phyloP scores from a whole-genome alignment of 2,888 invertebrate species.

The Pristionchus arcanus region DNA sequence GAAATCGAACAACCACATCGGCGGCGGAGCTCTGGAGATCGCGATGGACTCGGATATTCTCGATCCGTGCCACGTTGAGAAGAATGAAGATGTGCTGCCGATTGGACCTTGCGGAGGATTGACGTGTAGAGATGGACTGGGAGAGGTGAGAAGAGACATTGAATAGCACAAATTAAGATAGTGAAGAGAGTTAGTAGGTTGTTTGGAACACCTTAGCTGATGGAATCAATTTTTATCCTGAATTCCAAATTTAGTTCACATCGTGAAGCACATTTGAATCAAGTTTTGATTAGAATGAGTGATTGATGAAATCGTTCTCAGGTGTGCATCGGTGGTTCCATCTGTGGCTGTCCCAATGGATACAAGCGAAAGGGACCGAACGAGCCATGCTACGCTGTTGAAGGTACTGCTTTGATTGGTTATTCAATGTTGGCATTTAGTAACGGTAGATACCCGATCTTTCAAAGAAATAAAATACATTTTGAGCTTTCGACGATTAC shows the following conservation, averaged over 20 bases:
- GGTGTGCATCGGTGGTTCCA: constrained; percentile 75
- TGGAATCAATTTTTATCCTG: no score
- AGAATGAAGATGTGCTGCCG: constrained; percentile 57
- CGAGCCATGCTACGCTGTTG: constrained; percentile 75
- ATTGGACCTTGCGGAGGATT: constrained; percentile 73
- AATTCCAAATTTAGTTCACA: not conserved
- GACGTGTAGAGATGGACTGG: constrained; percentile 71
- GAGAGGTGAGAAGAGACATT: constrained; percentile 44
- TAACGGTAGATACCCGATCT: no score
- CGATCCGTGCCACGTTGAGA: constrained; percentile 72
- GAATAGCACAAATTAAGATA: not conserved
- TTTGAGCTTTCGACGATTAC: no score
- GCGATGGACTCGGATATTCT: constrained; percentile 76
- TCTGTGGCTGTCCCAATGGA: constrained; percentile 78
- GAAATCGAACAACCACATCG: constrained; percentile 55
- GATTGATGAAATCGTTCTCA: constrained; percentile 46
- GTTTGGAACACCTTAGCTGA: no score
- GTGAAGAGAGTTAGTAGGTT: not conserved
- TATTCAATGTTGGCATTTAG: no score
- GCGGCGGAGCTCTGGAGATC: constrained; percentile 74
- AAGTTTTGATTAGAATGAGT: no score
- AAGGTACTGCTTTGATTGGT: constrained; percentile 57
- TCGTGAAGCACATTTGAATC: not conserved
- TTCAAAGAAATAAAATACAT: no score
- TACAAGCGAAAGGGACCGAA: constrained; percentile 71